phyloP scores from a whole-genome alignment of 2,888 invertebrate species.

The Listrodromus nycthemerus region DNA sequence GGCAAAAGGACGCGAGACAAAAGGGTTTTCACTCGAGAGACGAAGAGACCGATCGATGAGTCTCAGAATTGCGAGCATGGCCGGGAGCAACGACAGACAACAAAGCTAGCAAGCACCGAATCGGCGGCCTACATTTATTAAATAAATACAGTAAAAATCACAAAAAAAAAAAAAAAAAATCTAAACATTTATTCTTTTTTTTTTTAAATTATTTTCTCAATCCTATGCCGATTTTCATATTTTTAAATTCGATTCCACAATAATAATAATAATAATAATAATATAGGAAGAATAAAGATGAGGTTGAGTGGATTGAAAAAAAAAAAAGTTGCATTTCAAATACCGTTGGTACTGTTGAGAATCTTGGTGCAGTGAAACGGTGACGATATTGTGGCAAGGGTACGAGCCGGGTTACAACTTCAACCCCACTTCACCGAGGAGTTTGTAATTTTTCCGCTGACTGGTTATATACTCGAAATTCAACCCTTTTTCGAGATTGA shows the following conservation, averaged over 20 bases:
- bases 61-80: conserved; percentile 55
- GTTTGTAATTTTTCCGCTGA: conserved; percentile 59
- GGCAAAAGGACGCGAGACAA: neutral
- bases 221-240: no score
- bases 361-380: conserved; percentile 1
- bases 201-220: no score
- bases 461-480: conserved; percentile 57
- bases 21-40: conserved; percentile 35
- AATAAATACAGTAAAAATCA: no score
- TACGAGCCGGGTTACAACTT: conserved; percentile 42
- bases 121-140: conserved; percentile 19
- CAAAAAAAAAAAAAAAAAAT: no score
- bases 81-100: conserved; percentile 26
- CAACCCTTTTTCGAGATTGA: conserved; percentile 52
- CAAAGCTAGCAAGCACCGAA: conserved; percentile 47
- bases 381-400: conserved; percentile 49
- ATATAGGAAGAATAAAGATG: neutral
- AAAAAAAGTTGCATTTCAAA: conserved; percentile 42
- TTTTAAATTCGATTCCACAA: no score
- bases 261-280: neutral
- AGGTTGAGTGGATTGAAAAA: neutral
- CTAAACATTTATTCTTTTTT: no score
- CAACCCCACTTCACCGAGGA: conserved; percentile 44
- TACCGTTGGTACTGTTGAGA: conserved; percentile 18
- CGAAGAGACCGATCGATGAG: conserved; percentile 45